Base-by-base conservation (phyloP, 2,113 vertebrate genomes). In the Maccullochella peelii region DNA sequence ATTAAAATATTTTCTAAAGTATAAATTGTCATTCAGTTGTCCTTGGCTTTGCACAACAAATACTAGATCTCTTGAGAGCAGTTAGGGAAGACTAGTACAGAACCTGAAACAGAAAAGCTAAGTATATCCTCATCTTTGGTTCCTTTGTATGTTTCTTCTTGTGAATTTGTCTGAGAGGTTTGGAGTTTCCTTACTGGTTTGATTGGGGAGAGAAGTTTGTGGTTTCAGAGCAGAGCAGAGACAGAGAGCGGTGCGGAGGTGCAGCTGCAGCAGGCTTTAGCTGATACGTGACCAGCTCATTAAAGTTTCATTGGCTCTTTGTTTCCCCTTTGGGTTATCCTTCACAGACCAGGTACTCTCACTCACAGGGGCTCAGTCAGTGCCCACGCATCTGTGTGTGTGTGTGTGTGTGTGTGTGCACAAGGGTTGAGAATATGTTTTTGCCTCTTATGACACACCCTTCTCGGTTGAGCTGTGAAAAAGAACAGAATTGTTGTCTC, bases 291-390 rank as follows among this genome's bases (percentile, higher is more conserved):
- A 85, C 76, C 82, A 54, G 76, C 82, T 89, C 82, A 84, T 80
- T 89, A 96, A 95, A 96, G 96, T 97, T 96, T 96, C 92, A 96
- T 92, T 90, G 91, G 90, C 80, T 89, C 94, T 95, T 93, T 79
- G 89, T 93, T 95, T 91, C 91, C 92, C 94, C 88, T 88, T 83
- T 87, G 89, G 87, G 86, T 71, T 76, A 81, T 95, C 86, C 84
- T 90, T 96, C 95, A 94, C 89, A 91, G 89, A 93, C 86, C 90
- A 90, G 87, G 93, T 95, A 89, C 94, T 96, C 82, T 93, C 88
- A 89, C 88, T 84, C 91, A 86, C 86, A 73, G 73, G 54, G 75
- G 76, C 92, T 92, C 94, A 94, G 95, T 93, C 95, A 94, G 93
- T 68, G 86, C 7, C 6, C 66, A 80, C 79, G 93, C 90, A 75